A percentile compares a stretch with the other conserved stretches of the same genome.
These are phyloP conservation scores for Astyanax mexicanus DNA, from an alignment of 2,797 vertebrate genomes.

Conservation along the genomic window DNA sequence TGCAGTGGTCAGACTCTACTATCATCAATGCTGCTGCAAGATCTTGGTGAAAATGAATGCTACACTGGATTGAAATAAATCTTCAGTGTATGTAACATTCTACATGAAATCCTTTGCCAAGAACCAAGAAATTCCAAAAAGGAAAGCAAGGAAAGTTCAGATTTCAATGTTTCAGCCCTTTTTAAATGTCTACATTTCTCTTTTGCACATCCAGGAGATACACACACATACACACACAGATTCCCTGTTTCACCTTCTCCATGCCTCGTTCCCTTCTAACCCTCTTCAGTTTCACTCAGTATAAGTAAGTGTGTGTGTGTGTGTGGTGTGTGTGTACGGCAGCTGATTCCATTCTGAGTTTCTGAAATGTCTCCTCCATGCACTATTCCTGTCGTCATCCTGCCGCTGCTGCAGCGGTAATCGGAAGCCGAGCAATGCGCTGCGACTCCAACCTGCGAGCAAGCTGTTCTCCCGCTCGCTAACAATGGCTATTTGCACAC, in stretches of 20 bases:
- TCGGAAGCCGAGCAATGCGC: slow-evolving; percentile 45
- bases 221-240: slow-evolving; percentile 13
- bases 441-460: slow-evolving; percentile 42
- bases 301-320: slow-evolving; percentile 25
- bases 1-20: no score
- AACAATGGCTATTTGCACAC: slow-evolving; percentile 44
- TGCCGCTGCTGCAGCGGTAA: slow-evolving; percentile 40
- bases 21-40: no score
- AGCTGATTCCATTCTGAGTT: slow-evolving; percentile 45
- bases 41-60: no score
- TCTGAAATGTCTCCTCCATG: slow-evolving; percentile 54
- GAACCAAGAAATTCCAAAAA: no score
- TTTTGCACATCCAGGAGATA: slow-evolving; percentile 11
- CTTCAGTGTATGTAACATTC: no score
- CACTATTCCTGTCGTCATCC: slow-evolving; percentile 53
- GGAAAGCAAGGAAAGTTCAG: no score
- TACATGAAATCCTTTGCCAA: no score
- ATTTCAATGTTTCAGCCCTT: neutral
- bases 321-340: slow-evolving; percentile 33
- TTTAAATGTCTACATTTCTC: slow-evolving; percentile 11
- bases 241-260: slow-evolving; percentile 35
- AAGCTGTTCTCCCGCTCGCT: slow-evolving; percentile 42
- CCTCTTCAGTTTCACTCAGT: slow-evolving; percentile 15
- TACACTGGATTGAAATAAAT: no score
- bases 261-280: slow-evolving; percentile 19